Evolutionary conservation across 2,888 invertebrate genomes (phyloP).

Genomic region (Habroteleia sp.): DNA sequence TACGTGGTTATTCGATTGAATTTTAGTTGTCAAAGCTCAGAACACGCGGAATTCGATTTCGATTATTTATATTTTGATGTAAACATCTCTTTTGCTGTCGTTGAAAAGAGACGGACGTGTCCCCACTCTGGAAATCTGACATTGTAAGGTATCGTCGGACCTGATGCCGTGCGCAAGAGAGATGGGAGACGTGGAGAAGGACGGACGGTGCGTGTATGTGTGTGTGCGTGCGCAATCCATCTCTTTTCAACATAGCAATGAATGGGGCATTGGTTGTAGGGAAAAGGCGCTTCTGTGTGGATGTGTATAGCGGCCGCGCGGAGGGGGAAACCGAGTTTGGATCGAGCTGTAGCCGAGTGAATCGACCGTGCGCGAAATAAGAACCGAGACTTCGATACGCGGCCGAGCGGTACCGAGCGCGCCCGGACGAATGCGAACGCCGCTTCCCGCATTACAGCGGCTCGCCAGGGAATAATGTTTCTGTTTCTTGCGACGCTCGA

Average conservation of each 20-base stretch:
- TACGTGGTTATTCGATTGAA: too few species aligned
- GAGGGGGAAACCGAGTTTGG: constrained; percentile 1
- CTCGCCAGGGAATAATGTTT: constrained; percentile 11
- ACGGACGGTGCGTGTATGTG: constrained; percentile 7
- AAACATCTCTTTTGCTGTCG: neutral
- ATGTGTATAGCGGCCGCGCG: constrained; percentile 36
- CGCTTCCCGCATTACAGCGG: constrained; percentile 18
- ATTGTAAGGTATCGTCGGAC: constrained; percentile 33
- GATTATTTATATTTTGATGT: too few species aligned
- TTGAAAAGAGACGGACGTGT: constrained; percentile 7
- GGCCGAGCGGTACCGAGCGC: constrained; percentile 23
- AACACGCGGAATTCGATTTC: too few species aligned
- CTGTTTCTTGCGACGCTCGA: constrained; percentile 7
- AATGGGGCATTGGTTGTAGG: constrained; percentile 41
- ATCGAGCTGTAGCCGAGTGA: constrained; percentile 38
- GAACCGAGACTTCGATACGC: constrained; percentile 11
- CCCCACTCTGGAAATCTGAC: constrained; percentile 32
- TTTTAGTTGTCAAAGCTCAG: too few species aligned
- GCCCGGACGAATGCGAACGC: constrained; percentile 25
- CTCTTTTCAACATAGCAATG: constrained; percentile 24
- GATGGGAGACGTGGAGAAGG: neutral
- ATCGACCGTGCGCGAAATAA: constrained; percentile 39
- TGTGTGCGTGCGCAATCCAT: neutral
- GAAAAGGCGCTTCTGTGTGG: constrained; percentile 28
- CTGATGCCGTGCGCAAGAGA: constrained; percentile 36